Evolutionary conservation across 37 sponge, comb jelly and placozoan species (phyloP), one percentile per base, ranked within the genome.

Genomic region (Diacarnus erythraeanus): DNA sequence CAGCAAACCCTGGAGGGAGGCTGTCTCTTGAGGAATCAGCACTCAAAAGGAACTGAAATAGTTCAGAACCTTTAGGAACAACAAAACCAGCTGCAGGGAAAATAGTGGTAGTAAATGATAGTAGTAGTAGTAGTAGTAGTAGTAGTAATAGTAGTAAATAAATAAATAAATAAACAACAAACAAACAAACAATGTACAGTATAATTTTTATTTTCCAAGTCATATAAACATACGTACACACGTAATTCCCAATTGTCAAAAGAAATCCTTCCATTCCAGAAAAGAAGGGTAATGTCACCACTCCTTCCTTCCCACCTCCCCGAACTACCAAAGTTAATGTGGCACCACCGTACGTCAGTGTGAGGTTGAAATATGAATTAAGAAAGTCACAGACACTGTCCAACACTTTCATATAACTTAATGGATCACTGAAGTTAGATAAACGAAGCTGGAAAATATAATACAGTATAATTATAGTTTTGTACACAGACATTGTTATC

Each of bases 1-100:
- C 79, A 40, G 54, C 37, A 0, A 79, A 31, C 17, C 79, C 79
- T 34, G 79, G 79, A 54, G 69, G 69, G 17, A 54, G 5, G 9
- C 79, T 33, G n/a, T 42, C 54, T 3, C 1, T n/a, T 9, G 43
- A 10, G 21, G 12, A 44, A 0, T 44, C 69, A 21, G 41, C 56
- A 67, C 79, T 79, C 36, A 79, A 57, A 37, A 79, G 69, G 38
- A 79, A 79, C n/a, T n/a, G 27, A 59, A 77, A 77, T 30, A 61
- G 23, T 18, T 31, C 30, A 30, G 65, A 42, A 25, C 43, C 77
- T 43, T 63, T 44, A 40, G 77, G 65, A 21, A 77, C 31, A 9
- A 12, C 17, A 22, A 64, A 64, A 29, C 38, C 64, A 64, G 30
- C 77, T 77, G 31, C 0, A 74, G 6, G 17, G 34, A 65, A 47